Conservation (phyloP, 2,888 invertebrate genomes). For the Steinernema hermaphroditum region DNA sequence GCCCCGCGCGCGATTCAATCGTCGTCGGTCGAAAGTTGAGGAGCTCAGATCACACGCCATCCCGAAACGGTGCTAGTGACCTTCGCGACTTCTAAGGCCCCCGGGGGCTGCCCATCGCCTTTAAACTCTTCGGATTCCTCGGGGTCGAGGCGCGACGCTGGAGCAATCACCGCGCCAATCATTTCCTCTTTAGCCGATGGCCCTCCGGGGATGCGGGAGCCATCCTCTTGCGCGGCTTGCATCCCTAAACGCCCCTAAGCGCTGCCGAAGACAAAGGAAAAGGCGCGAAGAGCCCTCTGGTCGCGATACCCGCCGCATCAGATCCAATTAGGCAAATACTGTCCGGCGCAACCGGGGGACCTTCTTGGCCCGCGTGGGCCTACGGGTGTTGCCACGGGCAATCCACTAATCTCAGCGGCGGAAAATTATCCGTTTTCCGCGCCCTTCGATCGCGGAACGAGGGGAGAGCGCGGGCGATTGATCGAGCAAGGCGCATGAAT, state of each 20-base stretch:
- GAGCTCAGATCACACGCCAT: constrained; percentile 18
- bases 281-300: background rate
- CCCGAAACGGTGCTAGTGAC: too few species aligned
- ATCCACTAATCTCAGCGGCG: background rate
- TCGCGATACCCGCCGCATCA: too few species aligned
- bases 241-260: background rate
- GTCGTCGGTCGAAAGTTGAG: constrained; percentile 13
- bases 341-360: background rate
- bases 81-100: too few species aligned
- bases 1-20: constrained; percentile 16
- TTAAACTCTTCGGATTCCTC: background rate
- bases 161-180: constrained; percentile 16
- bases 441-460: too few species aligned
- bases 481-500: too few species aligned
- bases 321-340: constrained; percentile 16
- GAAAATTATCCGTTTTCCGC: too few species aligned
- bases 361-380: background rate
- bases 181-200: background rate
- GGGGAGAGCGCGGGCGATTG: too few species aligned
- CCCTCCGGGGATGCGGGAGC: background rate
- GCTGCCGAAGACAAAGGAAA: background rate
- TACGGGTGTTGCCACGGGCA: background rate
- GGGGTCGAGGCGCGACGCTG: background rate
- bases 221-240: background rate
- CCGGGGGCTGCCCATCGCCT: too few species aligned